Conservation (phyloP, 2,113 vertebrate species). For the Taurulus bubalis region DNA sequence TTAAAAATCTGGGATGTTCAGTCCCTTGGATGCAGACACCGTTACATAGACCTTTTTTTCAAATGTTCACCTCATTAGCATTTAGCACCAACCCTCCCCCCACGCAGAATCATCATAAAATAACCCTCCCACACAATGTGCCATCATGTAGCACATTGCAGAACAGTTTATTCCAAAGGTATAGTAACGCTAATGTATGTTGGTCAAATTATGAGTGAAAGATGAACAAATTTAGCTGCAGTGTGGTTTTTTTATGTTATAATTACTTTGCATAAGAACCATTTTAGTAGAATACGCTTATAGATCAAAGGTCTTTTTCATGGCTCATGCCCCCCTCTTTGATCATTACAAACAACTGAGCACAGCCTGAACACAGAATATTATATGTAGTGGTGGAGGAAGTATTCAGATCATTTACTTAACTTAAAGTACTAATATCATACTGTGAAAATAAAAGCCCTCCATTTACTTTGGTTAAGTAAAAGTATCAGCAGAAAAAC, state of each 20-base stretch:
- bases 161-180: constrained; percentile 12
- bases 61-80: constrained; percentile 50
- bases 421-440: neutral
- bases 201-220: neutral
- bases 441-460: neutral
- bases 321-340: neutral
- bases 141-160: constrained; percentile 14
- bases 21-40: neutral
- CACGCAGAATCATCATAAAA: constrained; percentile 38
- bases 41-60: neutral
- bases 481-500: neutral
- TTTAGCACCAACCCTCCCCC: constrained; percentile 14
- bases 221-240: neutral
- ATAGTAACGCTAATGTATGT: neutral
- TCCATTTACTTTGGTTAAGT: neutral
- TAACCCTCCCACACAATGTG: constrained; percentile 55
- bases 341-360: neutral
- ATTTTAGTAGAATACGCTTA: neutral
- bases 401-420: neutral
- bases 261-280: neutral
- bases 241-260: neutral
- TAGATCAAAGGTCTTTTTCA: neutral
- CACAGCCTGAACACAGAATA: neutral
- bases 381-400: neutral
- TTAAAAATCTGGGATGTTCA: neutral